These are phyloP conservation scores for Trialeurodes vaporariorum DNA, from an alignment of 1,140 invertebrate species.

Conservation along the genomic window DNA sequence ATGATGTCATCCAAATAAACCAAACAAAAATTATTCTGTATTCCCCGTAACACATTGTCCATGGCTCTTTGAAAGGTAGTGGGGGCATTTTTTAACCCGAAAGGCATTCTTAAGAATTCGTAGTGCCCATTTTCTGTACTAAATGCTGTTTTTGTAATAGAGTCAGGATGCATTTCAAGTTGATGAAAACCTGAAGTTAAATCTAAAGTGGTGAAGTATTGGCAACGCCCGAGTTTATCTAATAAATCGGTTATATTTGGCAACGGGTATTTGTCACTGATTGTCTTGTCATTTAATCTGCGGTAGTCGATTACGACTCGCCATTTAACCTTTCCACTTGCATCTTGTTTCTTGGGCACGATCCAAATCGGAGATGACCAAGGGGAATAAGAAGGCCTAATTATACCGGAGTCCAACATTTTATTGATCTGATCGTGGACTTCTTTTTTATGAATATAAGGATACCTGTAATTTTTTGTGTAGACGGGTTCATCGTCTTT, in stretches of 20 bases:
- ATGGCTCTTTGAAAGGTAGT: slow-evolving; percentile 40
- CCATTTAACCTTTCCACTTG: neutral
- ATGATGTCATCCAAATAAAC: slow-evolving; percentile 29
- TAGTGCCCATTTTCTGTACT: slow-evolving; percentile 28
- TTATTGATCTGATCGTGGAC: slow-evolving; percentile 1
- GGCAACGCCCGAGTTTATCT: slow-evolving; percentile 28
- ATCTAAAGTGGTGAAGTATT: slow-evolving; percentile 38
- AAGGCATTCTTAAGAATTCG: slow-evolving; percentile 31
- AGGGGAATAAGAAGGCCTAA: slow-evolving; percentile 30
- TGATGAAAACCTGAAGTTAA: slow-evolving; percentile 38
- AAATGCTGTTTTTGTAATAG: slow-evolving; percentile 33
- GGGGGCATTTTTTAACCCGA: slow-evolving; percentile 33
- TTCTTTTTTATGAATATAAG: neutral
- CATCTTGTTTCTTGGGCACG: neutral
- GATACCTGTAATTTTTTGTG: neutral
- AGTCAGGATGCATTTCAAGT: slow-evolving; percentile 27
- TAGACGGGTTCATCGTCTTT: neutral
- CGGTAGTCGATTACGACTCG: neutral
- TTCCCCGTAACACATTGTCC: slow-evolving; percentile 30
- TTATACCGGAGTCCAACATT: slow-evolving; percentile 27
- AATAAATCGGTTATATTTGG: slow-evolving; percentile 29
- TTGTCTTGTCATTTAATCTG: neutral
- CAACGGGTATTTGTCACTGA: slow-evolving; percentile 33
- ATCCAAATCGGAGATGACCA: slow-evolving; percentile 35
- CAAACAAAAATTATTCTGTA: neutral